Evolutionary conservation across 1,140 invertebrate genomes (phyloP), one percentile per base, ranked within the genome.

Genomic region (Pseudobourletiella spinata): DNA sequence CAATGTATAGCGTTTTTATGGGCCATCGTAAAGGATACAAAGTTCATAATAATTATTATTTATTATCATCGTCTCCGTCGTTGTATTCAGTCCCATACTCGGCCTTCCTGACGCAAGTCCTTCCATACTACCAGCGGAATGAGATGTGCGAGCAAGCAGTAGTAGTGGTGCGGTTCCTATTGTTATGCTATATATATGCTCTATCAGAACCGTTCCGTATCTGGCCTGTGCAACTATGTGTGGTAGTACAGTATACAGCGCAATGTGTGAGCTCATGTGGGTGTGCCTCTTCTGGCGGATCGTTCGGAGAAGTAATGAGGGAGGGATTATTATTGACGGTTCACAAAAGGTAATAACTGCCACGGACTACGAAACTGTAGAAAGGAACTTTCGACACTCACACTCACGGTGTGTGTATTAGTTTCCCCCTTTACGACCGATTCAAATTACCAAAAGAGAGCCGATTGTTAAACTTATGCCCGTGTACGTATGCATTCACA

Each of bases 311-410:
- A n/a, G n/a, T n/a, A n/a, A n/a, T n/a, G n/a, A n/a, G n/a, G n/a
- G 8, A 48, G 44, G 22, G 48, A 6, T 51, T 25, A 51, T 24
- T 51, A 8, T 25, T 51, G 48, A 51, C 48, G 48, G 48, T n/a
- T 25, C 20, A 51, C 48, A 51, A 51, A 51, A 51, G 24, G 48
- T 51, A 51, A 46, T 46, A 46, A 46, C 44, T 46, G 44, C 44
- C 44, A 11, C 15, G 18, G 18, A 14, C 44, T 6, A 14, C 22
- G 44, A 46, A 46, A 46, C 22, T 51, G 48, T 26, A 51, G 48
- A 57, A 57, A 57, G 54, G 57, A 57, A 51, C 46, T 57, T 63
- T 63, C 55, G 61, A 63, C 55, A 57, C 55, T 63, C 55, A 26
- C 2, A 39, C 61, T 24, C 25, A 57, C 26, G 24, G 14, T 51